Evolutionary conservation across 1,140 invertebrate species (phyloP).

Genomic region (Brachionus rubens): DNA sequence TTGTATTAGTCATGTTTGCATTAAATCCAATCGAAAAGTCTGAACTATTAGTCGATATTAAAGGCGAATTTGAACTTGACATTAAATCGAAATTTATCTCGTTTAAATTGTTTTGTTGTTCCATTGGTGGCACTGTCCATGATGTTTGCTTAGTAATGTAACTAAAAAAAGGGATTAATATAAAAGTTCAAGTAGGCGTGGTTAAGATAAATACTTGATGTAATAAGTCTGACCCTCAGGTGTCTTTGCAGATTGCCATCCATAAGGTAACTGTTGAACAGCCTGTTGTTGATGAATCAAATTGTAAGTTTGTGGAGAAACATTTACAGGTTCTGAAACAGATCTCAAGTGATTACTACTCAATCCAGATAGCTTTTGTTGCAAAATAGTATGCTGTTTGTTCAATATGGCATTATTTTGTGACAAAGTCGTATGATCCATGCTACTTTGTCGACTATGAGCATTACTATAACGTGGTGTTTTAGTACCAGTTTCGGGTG

Average conservation of each 20-base stretch:
- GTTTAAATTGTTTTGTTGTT: not conserved
- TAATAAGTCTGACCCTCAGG: conserved; percentile 23
- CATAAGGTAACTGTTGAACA: conserved; percentile 7
- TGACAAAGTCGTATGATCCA: not conserved
- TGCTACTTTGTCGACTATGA: conserved; percentile 20
- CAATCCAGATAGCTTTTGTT: conserved; percentile 12
- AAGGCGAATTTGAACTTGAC: conserved; percentile 9
- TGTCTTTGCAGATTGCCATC: conserved; percentile 13
- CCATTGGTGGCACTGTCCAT: not conserved
- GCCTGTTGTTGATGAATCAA: conserved; percentile 9
- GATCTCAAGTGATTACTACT: conserved; percentile 35
- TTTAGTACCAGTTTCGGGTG: conserved; percentile 38
- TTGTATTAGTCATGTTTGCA: not conserved
- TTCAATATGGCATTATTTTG: not conserved
- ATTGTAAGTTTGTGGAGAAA: conserved; percentile 1
- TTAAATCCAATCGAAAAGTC: not conserved
- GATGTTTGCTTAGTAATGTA: conserved; percentile 26
- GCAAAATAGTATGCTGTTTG: conserved; percentile 6
- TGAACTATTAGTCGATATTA: not conserved
- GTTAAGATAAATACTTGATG: conserved; percentile 8
- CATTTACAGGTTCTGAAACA: conserved; percentile 32
- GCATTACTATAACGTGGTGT: not conserved
- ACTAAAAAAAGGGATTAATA: not conserved
- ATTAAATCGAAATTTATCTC: conserved; percentile 27
- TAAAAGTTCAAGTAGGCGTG: not conserved